A percentile compares a stretch with the other conserved stretches of the same genome.
Conservation (phyloP, 1,140 invertebrate species). For the Drosophila parvula region DNA sequence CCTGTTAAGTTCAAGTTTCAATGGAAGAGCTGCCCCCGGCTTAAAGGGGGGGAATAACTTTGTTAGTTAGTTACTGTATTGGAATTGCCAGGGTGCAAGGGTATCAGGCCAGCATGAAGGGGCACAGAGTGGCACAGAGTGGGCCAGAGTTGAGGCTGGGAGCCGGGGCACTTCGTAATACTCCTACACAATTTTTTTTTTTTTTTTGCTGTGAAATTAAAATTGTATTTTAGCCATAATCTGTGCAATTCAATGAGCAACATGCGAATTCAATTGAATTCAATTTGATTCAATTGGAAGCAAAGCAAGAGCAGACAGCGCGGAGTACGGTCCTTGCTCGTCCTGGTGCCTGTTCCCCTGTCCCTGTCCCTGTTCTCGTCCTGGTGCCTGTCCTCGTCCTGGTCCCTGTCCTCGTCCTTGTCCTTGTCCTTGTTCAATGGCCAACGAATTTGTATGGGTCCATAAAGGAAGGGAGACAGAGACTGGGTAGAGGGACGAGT, state of each 20-base stretch:
- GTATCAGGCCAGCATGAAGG: background rate
- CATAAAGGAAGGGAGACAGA: conserved; percentile 26
- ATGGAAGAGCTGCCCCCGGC: background rate
- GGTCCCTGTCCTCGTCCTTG: background rate
- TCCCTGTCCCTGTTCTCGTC: background rate
- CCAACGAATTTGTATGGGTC: conserved; percentile 50
- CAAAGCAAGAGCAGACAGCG: conserved; percentile 37
- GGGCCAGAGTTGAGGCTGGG: background rate
- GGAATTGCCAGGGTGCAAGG: background rate
- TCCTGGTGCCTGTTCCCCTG: background rate
- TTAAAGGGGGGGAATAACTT: background rate
- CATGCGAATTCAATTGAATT: conserved; percentile 78
- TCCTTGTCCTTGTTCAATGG: conserved; percentile 28
- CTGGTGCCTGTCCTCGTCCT: background rate
- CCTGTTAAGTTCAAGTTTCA: background rate
- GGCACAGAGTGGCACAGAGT: background rate
- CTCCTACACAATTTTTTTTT: background rate
- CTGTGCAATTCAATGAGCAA: conserved; percentile 75
- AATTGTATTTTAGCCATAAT: conserved; percentile 78
- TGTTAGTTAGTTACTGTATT: conserved; percentile 2
- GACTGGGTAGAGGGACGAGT: background rate
- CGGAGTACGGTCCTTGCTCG: background rate
- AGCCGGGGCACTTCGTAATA: background rate
- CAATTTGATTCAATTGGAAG: conserved; percentile 73
- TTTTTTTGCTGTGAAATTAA: conserved; percentile 65